Percentiles rank a stretch among this genome's conserved stretches.
These are phyloP conservation scores for Xenops minutus DNA, from an alignment of 2,797 vertebrate genomes.

Conservation along the genomic window DNA sequence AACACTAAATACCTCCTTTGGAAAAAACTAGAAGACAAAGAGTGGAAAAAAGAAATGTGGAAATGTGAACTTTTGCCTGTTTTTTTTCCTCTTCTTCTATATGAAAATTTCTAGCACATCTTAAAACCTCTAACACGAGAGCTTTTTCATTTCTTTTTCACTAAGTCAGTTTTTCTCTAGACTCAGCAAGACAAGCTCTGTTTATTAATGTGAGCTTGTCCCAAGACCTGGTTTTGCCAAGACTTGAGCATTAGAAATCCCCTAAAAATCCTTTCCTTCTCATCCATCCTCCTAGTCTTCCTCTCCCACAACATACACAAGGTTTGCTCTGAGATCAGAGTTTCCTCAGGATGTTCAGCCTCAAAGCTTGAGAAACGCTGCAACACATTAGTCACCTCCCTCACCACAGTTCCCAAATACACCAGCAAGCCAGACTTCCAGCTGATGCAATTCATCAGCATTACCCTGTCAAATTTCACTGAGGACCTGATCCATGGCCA, in stretches of 20 bases:
- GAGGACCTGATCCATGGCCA: background rate
- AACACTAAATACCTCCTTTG: background rate
- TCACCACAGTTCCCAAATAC: constrained; percentile 51
- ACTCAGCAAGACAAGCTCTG: constrained; percentile 42
- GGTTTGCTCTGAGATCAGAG: constrained; percentile 61
- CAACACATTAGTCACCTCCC: constrained; percentile 52
- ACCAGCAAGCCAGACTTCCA: constrained; percentile 25
- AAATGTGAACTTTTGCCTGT: background rate
- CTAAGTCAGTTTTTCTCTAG: constrained; percentile 40
- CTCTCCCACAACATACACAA: constrained; percentile 49
- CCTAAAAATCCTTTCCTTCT: constrained; percentile 51
- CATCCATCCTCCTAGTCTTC: constrained; percentile 32
- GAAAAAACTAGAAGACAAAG: background rate
- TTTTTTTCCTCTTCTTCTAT: background rate
- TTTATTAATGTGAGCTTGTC: constrained; percentile 36
- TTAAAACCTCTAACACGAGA: background rate
- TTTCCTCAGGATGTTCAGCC: constrained; percentile 63
- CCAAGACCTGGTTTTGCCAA: constrained; percentile 40
- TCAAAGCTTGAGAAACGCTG: constrained; percentile 46
- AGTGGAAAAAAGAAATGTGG: background rate
- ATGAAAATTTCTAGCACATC: background rate
- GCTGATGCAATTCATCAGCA: constrained; percentile 41
- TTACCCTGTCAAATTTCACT: background rate
- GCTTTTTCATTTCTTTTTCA: constrained; percentile 39
- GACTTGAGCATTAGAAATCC: constrained; percentile 44